Conservation (phyloP, 2,113 vertebrate species). For the Pelodiscus sinensis region DNA sequence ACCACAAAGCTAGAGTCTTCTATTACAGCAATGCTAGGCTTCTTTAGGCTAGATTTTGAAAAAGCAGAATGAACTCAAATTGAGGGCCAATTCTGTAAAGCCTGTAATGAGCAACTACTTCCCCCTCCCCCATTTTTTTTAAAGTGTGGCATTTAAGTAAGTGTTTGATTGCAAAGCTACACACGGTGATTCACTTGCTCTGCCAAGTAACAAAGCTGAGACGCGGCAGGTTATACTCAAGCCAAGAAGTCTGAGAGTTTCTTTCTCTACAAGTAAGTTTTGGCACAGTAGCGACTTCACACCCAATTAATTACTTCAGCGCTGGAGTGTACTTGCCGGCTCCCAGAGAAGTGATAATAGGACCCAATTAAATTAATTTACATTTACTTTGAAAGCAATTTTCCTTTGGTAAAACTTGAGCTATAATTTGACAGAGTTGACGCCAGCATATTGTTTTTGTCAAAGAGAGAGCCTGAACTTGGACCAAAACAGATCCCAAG, state of each 20-base stretch:
- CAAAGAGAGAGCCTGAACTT: conserved; percentile 8
- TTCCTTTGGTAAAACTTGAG: conserved; percentile 60
- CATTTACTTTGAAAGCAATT: conserved; percentile 62
- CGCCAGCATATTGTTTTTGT: conserved; percentile 30
- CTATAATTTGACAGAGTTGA: conserved; percentile 43
- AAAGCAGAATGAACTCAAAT: not conserved
- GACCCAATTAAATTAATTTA: conserved; percentile 80
- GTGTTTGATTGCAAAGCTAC: not conserved
- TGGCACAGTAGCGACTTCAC: conserved; percentile 78
- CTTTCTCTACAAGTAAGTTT: conserved; percentile 71
- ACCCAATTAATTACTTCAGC: conserved; percentile 84
- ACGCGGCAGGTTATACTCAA: conserved; percentile 62
- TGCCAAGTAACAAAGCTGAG: conserved; percentile 56
- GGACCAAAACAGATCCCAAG: conserved; percentile 25
- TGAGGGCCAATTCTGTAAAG: not conserved
- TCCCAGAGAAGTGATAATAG: conserved; percentile 80
- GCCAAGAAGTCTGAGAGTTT: conserved; percentile 61
- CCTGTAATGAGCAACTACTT: not conserved
- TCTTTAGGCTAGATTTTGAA: not conserved
- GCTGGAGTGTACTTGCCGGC: conserved; percentile 77
- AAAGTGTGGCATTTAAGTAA: not conserved
- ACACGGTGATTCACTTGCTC: not conserved
- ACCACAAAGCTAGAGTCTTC: conserved; percentile 31
- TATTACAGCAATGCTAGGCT: not conserved
- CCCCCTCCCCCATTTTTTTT: fast-evolving